Evolutionary conservation across 1,140 invertebrate species (phyloP), one percentile per base, ranked within the genome.

Genomic region (Solenopsis invicta): DNA sequence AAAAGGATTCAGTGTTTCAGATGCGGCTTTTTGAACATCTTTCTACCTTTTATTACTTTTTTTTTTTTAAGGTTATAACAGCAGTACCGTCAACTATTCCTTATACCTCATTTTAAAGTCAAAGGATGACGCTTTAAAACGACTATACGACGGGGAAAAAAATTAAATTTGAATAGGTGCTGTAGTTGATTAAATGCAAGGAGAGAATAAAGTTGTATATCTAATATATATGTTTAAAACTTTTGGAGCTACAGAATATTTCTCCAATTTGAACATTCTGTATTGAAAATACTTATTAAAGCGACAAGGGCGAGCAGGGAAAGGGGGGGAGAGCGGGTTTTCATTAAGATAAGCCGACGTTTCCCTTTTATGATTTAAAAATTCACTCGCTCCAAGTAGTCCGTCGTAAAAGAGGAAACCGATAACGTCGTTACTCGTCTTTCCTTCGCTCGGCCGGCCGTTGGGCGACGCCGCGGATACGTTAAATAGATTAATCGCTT

Each of bases 401-500:
- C 37, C 59, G 41, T 52, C 37, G 21, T 24, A 34, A 82, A 48
- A 21, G n/a, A 34, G 56, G n/a, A 45, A 50, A 29, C 54, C 69
- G 54, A 84, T 84, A 84, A 84, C 52, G 69, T 84, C 69, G 54
- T 74, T 74, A 62, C 64, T 89, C 85, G 85, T 54, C 88, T 87
- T 89, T 84, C 74, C 89, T 87, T 85, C 75, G 69, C 77, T 77
- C 78, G 54, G 34, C 69, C 48, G 78, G 69, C 76, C 56, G 72
- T 54, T 82, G 59, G 85, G 54, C 71, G 72, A 76, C 61, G 48
- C 21, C 48, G 48, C 61, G 87, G 75, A 90, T 87, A 87, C 74
- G 89, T 90, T 90, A 90, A 90, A 90, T 90, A 90, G 89, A 90
- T 90, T 90, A 90, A 90, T 90, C 87, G 88, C 89, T 90, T 85